A percentile compares a stretch with the other conserved stretches of the same genome.
These are phyloP conservation scores for Parambassis ranga DNA, from an alignment of 2,797 vertebrate genomes.

Conservation along the genomic window DNA sequence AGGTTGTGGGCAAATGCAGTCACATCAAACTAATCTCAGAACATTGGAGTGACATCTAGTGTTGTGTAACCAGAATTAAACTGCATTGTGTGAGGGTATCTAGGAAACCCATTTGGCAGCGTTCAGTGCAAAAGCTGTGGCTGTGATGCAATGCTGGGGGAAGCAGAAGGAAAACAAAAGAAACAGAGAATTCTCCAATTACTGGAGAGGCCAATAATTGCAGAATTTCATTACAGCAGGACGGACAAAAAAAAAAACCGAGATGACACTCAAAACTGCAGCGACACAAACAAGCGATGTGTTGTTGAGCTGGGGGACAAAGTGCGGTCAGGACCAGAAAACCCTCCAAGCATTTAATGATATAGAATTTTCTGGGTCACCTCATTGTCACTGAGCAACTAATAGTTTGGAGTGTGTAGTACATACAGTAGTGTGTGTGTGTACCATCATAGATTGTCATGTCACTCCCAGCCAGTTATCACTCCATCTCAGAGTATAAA, in stretches of 20 bases:
- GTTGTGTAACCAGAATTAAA: constrained; percentile 70
- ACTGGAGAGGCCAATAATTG: constrained; percentile 28
- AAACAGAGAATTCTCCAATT: constrained; percentile 12
- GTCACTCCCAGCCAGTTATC: constrained; percentile 45
- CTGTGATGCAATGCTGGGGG: constrained; percentile 42
- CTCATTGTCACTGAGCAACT: constrained; percentile 56
- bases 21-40: constrained; percentile 60
- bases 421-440: too few species aligned
- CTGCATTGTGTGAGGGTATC: constrained; percentile 43
- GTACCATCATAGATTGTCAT: background rate
- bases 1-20: constrained; percentile 53
- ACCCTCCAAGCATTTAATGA: constrained; percentile 57
- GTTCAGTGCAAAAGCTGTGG: constrained; percentile 22
- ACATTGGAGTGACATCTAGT: constrained; percentile 69
- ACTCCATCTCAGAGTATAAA: constrained; percentile 25
- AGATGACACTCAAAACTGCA: constrained; percentile 20
- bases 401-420: constrained; percentile 43
- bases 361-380: constrained; percentile 66
- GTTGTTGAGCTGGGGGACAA: constrained; percentile 31
- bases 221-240: constrained; percentile 41
- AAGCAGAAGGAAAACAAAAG: background rate
- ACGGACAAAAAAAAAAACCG: constrained; percentile 14
- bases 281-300: background rate
- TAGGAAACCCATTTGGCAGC: constrained; percentile 51
- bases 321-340: constrained; percentile 9